phyloP scores from a whole-genome alignment of 2,888 invertebrate species.

The Heliconius aoede region DNA sequence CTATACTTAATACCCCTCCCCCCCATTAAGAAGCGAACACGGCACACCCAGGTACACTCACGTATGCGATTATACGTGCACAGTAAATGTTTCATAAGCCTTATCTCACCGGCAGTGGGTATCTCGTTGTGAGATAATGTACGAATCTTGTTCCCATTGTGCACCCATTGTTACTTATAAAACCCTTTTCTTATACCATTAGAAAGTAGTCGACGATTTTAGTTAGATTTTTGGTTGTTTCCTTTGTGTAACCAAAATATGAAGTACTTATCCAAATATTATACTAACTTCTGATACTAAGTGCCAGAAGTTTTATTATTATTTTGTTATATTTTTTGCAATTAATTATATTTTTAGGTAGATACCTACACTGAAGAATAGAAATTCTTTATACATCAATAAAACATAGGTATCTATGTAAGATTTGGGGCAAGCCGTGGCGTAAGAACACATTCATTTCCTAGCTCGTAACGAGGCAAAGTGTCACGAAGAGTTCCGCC shows the following conservation, averaged over 20 bases:
- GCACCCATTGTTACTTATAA: slow-evolving; percentile 19
- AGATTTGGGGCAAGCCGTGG: too few relatives aligned
- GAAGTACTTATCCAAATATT: too few relatives aligned
- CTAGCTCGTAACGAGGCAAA: too few relatives aligned
- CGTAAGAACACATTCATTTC: too few relatives aligned
- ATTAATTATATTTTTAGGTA: too few relatives aligned
- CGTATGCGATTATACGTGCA: slow-evolving; percentile 37
- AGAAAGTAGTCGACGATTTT: not conserved
- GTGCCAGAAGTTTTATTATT: not conserved
- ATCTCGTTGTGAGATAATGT: slow-evolving; percentile 36
- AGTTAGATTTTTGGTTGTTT: not conserved
- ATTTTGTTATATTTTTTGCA: too few relatives aligned
- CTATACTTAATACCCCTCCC: too few relatives aligned
- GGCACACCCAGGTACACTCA: slow-evolving; percentile 33
- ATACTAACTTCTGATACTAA: too few relatives aligned
- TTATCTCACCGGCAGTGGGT: slow-evolving; percentile 32
- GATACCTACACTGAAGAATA: too few relatives aligned
- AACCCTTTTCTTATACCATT: slow-evolving; percentile 2
- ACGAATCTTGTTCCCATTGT: slow-evolving; percentile 31
- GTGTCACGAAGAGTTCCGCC: too few relatives aligned
- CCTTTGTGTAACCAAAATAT: not conserved
- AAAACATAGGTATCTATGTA: too few relatives aligned
- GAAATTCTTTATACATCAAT: too few relatives aligned
- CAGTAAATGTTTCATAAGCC: slow-evolving; percentile 34
- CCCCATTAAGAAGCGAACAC: slow-evolving; percentile 32